phyloP scores from a whole-genome alignment of 1,140 invertebrate species.

The Monomorium pharaonis region DNA sequence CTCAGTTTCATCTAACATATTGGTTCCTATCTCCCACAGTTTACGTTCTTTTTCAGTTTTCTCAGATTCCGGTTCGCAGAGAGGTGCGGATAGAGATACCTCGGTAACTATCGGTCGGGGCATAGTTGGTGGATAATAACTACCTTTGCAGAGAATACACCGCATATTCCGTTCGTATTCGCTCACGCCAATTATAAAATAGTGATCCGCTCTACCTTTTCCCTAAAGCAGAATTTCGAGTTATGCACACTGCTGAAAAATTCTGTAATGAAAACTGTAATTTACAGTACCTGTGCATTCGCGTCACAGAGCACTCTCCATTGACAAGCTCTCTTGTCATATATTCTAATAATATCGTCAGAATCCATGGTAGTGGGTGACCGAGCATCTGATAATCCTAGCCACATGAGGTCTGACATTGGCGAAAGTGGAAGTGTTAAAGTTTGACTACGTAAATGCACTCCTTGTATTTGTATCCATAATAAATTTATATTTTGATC shows the following conservation, averaged over 20 bases:
- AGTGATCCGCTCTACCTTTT: constrained; percentile 91
- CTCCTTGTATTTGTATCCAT: constrained; percentile 81
- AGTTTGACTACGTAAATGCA: constrained; percentile 84
- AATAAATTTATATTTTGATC: constrained; percentile 88
- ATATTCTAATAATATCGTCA: constrained; percentile 88
- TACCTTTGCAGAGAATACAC: constrained; percentile 94
- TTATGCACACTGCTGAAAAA: background rate
- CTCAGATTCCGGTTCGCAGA: constrained; percentile 93
- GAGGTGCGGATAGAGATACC: constrained; percentile 89
- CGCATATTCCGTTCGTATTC: constrained; percentile 92
- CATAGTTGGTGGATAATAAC: constrained; percentile 93
- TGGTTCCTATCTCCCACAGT: constrained; percentile 88
- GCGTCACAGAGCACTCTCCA: constrained; percentile 94
- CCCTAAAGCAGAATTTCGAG: constrained; percentile 82
- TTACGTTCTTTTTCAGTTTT: constrained; percentile 93
- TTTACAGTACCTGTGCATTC: constrained; percentile 86
- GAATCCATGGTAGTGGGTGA: constrained; percentile 90
- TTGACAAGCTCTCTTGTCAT: constrained; percentile 87
- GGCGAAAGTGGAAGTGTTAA: constrained; percentile 89
- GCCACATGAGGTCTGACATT: constrained; percentile 90
- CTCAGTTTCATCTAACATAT: constrained; percentile 89
- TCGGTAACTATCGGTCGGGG: constrained; percentile 93
- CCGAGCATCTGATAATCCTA: constrained; percentile 93
- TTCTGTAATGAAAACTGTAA: constrained; percentile 28
- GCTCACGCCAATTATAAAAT: constrained; percentile 92